Conservation (phyloP, 2,797 vertebrate species). For the Enteromius anoplus region DNA sequence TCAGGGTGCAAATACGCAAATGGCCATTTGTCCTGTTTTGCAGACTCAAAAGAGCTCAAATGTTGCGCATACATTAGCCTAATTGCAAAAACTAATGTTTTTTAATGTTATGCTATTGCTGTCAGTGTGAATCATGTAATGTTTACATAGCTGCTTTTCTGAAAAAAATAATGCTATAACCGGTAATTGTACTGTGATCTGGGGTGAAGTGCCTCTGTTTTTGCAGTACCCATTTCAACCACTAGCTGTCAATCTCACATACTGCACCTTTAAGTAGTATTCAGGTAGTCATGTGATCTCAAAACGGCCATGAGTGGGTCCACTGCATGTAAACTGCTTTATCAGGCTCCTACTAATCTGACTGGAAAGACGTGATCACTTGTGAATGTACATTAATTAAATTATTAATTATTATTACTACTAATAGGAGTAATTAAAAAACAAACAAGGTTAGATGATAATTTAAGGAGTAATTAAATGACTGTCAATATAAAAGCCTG, state of each 20-base stretch:
- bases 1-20: background rate
- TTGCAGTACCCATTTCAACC: no score
- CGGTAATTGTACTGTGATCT: no score
- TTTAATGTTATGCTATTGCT: no score
- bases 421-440: background rate
- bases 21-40: background rate
- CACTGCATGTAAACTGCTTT: background rate
- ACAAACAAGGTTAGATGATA: background rate
- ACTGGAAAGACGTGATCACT: background rate
- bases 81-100: background rate
- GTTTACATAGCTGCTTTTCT: no score
- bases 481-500: background rate
- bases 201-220: no score
- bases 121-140: no score
- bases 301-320: background rate
- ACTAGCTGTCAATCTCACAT: no score
- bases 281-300: background rate
- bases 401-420: background rate
- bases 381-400: background rate
- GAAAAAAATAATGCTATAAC: no score
- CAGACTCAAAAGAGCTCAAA: background rate
- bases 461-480: background rate
- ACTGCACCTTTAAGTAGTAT: no score
- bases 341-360: background rate
- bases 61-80: background rate